Conservation (phyloP, 2,797 vertebrate genomes). For the Botia almorhae region DNA sequence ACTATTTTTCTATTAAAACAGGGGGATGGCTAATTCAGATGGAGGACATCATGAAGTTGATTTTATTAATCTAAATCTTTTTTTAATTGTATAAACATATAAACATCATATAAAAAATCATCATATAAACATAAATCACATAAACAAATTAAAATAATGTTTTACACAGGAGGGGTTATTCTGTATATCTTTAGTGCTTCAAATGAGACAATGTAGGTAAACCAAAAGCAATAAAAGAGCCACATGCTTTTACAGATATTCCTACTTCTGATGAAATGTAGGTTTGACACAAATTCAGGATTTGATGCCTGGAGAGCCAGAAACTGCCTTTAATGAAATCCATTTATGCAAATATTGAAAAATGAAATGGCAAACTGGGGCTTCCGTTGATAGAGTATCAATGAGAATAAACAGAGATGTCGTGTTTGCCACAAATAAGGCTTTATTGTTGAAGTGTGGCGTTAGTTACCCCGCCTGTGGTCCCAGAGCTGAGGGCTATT, state of each 20-base stretch:
- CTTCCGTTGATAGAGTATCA: slow-evolving; percentile 3
- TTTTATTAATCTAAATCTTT: background rate
- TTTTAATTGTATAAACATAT: background rate
- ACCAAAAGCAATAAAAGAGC: background rate
- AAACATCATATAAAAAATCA: too few relatives aligned
- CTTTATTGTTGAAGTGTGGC: slow-evolving; percentile 34
- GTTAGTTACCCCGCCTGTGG: slow-evolving; percentile 35
- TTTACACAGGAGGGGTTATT: slow-evolving; percentile 43
- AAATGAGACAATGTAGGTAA: slow-evolving; percentile 28
- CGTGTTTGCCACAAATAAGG: slow-evolving; percentile 34
- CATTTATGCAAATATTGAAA: slow-evolving; percentile 25
- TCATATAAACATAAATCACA: background rate
- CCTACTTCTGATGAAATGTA: background rate
- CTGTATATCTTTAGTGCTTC: slow-evolving; percentile 37
- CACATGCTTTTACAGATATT: background rate
- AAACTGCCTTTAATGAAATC: slow-evolving; percentile 16
- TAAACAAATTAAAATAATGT: slow-evolving; percentile 44
- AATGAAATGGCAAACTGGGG: slow-evolving; percentile 11
- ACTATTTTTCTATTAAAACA: background rate
- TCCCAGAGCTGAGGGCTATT: slow-evolving; percentile 35
- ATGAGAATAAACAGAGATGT: slow-evolving; percentile 22
- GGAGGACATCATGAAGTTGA: background rate
- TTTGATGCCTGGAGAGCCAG: background rate
- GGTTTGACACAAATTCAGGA: background rate
- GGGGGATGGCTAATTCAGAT: background rate